These are phyloP conservation scores for Spilosoma lubricipeda DNA, from an alignment of 2,888 invertebrate species.

Conservation along the genomic window DNA sequence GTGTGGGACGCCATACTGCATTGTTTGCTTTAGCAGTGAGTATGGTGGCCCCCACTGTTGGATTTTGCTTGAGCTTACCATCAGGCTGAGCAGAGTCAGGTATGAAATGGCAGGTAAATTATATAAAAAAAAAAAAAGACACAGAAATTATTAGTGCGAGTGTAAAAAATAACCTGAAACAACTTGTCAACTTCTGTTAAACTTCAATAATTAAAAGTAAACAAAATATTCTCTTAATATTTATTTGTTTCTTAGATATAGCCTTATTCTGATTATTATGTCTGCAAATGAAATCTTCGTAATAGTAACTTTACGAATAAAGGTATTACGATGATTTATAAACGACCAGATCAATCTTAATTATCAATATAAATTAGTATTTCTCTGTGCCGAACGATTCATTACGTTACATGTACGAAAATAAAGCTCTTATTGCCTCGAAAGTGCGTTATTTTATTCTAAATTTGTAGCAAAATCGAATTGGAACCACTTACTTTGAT, in stretches of 20 bases:
- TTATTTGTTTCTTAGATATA: neutral
- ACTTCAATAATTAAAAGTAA: too few species aligned
- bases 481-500: conserved; percentile 28
- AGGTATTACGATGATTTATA: neutral
- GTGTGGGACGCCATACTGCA: too few species aligned
- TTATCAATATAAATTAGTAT: neutral
- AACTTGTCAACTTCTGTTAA: too few species aligned
- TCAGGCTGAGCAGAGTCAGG: too few species aligned
- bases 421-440: conserved; percentile 9
- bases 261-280: neutral
- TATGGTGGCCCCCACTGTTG: too few species aligned
- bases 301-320: neutral
- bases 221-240: neutral
- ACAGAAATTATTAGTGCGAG: too few species aligned
- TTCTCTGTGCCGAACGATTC: neutral
- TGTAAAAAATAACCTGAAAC: too few species aligned
- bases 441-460: conserved; percentile 15
- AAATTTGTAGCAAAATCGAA: conserved; percentile 26
- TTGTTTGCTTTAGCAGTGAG: too few species aligned
- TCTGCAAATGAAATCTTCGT: neutral
- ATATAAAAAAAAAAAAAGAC: too few species aligned
- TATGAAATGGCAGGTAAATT: too few species aligned
- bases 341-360: neutral
- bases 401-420: neutral
- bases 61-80: too few species aligned